Conservation (phyloP, 35 echinoderm and acorn worm species). For the Apostichopus parvimensis region DNA sequence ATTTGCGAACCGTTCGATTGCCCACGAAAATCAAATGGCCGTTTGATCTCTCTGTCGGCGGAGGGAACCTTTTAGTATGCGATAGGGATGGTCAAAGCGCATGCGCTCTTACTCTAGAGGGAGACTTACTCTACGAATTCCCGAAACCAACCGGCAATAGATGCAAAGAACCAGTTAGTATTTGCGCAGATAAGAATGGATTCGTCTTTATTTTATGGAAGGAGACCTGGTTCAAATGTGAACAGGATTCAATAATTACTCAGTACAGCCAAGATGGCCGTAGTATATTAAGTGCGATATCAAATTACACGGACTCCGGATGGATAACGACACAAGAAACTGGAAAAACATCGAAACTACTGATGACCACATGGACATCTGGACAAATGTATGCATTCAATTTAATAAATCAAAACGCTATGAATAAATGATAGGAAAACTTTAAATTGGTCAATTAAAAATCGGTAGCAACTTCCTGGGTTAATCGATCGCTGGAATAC, state of each 20-base stretch:
- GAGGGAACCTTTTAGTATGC: conserved; percentile 2
- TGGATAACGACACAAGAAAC: neutral
- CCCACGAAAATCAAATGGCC: conserved; percentile 18
- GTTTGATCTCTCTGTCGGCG: neutral
- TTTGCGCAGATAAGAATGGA: conserved; percentile 34
- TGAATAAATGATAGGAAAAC: neutral
- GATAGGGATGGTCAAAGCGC: conserved; percentile 5
- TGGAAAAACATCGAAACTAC: neutral
- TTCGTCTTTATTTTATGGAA: conserved; percentile 17
- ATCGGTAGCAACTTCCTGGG: no score
- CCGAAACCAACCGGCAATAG: neutral
- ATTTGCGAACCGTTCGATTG: neutral
- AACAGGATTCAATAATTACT: neutral
- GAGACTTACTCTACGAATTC: neutral
- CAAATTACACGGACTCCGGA: neutral
- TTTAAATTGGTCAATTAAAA: no score
- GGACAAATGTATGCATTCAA: conserved; percentile 7
- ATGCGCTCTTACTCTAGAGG: neutral
- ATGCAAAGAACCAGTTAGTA: neutral
- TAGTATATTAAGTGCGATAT: neutral
- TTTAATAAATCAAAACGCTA: neutral
- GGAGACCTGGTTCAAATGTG: neutral
- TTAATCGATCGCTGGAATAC: no score
- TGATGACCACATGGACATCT: conserved; percentile 3
- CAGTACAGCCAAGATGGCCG: conserved; percentile 13